Evolutionary conservation across 2,888 invertebrate genomes (phyloP).

Genomic region (Prenolepis imparis): DNA sequence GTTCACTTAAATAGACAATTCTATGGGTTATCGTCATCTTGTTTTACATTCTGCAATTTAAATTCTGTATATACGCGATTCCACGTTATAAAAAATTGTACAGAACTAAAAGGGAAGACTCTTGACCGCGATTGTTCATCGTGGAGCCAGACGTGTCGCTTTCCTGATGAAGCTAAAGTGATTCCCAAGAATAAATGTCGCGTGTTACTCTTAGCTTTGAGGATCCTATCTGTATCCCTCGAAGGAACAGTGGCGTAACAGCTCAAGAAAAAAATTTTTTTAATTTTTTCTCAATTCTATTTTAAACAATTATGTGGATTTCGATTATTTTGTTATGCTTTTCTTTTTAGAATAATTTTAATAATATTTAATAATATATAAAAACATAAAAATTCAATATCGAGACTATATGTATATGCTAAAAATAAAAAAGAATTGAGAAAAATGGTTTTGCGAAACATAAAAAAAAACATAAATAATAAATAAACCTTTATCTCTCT

Average conservation of each 20-base stretch:
- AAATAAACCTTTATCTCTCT: neutral
- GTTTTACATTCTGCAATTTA: slow-evolving; percentile 23
- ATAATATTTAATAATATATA: neutral
- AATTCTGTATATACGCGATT: slow-evolving; percentile 31
- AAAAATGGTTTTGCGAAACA: neutral
- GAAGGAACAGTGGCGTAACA: slow-evolving; percentile 31
- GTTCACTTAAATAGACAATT: neutral
- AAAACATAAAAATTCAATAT: neutral
- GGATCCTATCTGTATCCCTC: slow-evolving; percentile 9
- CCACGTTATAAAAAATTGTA: slow-evolving; percentile 9
- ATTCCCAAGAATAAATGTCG: slow-evolving; percentile 45
- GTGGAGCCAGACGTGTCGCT: slow-evolving; percentile 37
- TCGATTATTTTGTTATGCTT: neutral
- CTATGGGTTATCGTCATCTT: neutral
- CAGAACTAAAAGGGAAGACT: slow-evolving; percentile 21
- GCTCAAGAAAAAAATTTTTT: neutral
- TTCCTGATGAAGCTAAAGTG: slow-evolving; percentile 46
- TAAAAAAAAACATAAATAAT: neutral
- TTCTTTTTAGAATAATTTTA: neutral
- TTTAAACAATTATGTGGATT: neutral
- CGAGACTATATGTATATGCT: too few relatives aligned
- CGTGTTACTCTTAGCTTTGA: slow-evolving; percentile 5
- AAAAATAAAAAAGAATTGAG: neutral
- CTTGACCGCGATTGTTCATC: slow-evolving; percentile 33
- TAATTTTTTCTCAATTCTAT: neutral